Conservation (phyloP, 1,140 invertebrate species). For the Wasmannia auropunctata region DNA sequence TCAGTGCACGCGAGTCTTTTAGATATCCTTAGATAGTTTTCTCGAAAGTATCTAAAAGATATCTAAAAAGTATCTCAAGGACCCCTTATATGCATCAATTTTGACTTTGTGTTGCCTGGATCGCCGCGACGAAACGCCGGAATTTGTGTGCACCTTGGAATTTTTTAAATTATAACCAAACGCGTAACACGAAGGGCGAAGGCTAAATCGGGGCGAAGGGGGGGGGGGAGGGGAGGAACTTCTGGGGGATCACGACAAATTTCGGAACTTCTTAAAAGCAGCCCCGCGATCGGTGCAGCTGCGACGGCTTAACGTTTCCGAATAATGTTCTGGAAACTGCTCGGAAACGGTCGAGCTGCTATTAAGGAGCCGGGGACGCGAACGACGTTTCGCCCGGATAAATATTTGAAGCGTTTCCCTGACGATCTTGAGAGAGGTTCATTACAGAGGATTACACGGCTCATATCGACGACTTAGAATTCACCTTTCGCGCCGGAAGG, state of each 20-base stretch:
- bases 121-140: neutral
- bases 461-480: constrained; percentile 79
- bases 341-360: constrained; percentile 42
- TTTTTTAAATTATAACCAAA: neutral
- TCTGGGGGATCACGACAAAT: no score
- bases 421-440: constrained; percentile 76
- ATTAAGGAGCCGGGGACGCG: constrained; percentile 66
- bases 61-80: no score
- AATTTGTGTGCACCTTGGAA: neutral
- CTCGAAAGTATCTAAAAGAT: no score
- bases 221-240: no score
- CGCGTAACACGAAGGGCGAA: neutral
- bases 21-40: no score
- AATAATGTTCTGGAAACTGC: constrained; percentile 64
- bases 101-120: no score
- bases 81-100: no score
- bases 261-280: constrained; percentile 17
- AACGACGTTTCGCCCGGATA: constrained; percentile 72
- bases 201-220: neutral
- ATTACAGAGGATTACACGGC: constrained; percentile 78
- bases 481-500: constrained; percentile 73
- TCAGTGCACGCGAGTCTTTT: no score
- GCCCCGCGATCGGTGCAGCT: constrained; percentile 20
- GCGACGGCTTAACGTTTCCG: constrained; percentile 54
- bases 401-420: constrained; percentile 76